Base-by-base conservation (phyloP, 2,888 invertebrate species). In the Ectobius pallidus region DNA sequence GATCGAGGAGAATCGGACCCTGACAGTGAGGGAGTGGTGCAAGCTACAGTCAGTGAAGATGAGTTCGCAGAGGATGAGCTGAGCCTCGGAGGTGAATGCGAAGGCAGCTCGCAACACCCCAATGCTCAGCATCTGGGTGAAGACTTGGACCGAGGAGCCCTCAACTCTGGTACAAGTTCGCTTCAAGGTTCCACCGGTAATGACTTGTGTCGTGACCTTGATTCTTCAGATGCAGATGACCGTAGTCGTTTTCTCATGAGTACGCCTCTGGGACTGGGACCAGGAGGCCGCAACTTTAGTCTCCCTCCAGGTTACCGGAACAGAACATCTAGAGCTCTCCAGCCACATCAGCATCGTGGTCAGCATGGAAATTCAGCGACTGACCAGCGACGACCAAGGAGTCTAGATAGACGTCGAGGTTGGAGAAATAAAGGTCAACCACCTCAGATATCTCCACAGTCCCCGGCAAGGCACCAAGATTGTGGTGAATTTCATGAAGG, bases 11-110 rank as follows among this genome's bases (percentile, higher is more conserved):
- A 84, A 69, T 85, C 89, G 76, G 90, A 90, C 79, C 88, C 87
- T 69, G 88, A 90, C 77, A 87, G 73, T 46, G 75, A 74, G 63
- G 74, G 63, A 39, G 71, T 44, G 3, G 74, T 65, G 6, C 68
- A 65, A 22, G 90, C 89, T 14, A 86, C 89, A 44, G 90, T 90
- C 80, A 93, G 92, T 80, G 94, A 93, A 80, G 94, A 94, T 79
- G 93, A 94, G 80, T 93, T 94, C 80, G 93, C 93, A 65, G 94
- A 93, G 83, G 94, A 94, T 80, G 94, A 94, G 80, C 85, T 94
- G 16, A 84, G 84, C 74, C 78, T 84, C 11, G 84, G 83, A 69
- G 84, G 84, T 69, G 91, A 87, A 75, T 80, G 88, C 77, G 87
- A 85, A 0, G 87, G 87, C 71, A 85, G 80, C 69, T 74, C 76